Base-by-base conservation (phyloP, 2,797 vertebrate species). In the Lutjanus campechanus region DNA sequence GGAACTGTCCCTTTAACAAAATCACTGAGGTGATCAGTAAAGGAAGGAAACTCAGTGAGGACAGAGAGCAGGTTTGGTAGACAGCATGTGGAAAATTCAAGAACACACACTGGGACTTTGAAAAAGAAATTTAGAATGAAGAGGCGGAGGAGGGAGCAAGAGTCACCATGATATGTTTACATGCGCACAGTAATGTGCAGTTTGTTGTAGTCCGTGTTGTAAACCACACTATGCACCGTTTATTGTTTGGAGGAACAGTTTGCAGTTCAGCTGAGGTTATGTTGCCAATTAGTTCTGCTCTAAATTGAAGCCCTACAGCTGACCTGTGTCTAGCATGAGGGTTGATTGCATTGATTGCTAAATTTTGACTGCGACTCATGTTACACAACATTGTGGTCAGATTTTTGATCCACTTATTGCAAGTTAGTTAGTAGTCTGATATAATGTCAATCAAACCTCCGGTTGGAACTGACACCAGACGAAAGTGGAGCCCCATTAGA, bases 241-340 rank as follows among this genome's bases (percentile, higher is more conserved):
- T 83, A 49, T 68, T 82, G 53, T 64, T 60, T 76, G 49, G 36
- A 72, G 12, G 41, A 54, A 58, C 29, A 15, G 15, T 59, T 76
- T 75, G 36, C 49, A 51, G 56, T 81, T 46, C 70, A 66, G 6
- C 67, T 69, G 11, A 15, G 36, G 46, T 68, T 64, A 15, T 62
- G 65, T 71, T 82, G 68, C 64, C 65, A 59, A 59, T 84, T 76
- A 82, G 70, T 41, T 76, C 22, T 55, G 44, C 63, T 82, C 41
- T 43, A 60, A 70, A 73, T 19, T 41, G 5, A 70, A 62, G 53
- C 75, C 19, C 59, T 68, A 4, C 25, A 55, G 25, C 36, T 61
- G 71, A 80, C 55, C 29, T 11, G 11, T 0, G 13, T 63, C 43
- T 60, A 17, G 60, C 58, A 47, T 79, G 58, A 40, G 53, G 40